Percentiles rank a stretch among this genome's conserved stretches.
Evolutionary conservation across 2,888 invertebrate genomes (phyloP).

Genomic region (Lasius platythorax): DNA sequence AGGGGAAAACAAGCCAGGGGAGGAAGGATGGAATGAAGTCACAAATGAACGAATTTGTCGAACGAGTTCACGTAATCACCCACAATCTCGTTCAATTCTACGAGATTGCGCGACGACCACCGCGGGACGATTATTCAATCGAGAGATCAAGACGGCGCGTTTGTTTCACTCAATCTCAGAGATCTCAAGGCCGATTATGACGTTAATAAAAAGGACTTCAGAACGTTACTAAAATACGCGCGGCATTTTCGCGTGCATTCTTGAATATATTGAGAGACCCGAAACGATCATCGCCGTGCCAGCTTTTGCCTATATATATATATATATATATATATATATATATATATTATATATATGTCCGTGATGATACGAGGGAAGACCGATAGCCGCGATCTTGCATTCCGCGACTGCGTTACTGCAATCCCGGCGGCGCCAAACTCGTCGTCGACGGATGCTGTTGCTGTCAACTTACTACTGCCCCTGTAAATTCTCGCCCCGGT

Average conservation of each 20-base stretch:
- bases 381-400: slow-evolving; percentile 64
- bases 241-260: not conserved
- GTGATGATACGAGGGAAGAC: slow-evolving; percentile 52
- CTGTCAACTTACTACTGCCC: slow-evolving; percentile 50
- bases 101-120: slow-evolving; percentile 31
- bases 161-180: slow-evolving; percentile 16
- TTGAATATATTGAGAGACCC: not conserved
- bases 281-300: not conserved
- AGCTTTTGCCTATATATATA: not conserved
- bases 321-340: too few relatives aligned
- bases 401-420: slow-evolving; percentile 71
- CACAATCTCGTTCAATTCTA: slow-evolving; percentile 52
- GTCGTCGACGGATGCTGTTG: slow-evolving; percentile 56
- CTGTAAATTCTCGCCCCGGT: slow-evolving; percentile 58
- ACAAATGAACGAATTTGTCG: not conserved
- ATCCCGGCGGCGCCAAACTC: slow-evolving; percentile 68
- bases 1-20: slow-evolving; percentile 2
- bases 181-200: not conserved
- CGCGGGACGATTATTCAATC: slow-evolving; percentile 36
- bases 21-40: not conserved
- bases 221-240: not conserved
- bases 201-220: slow-evolving; percentile 12
- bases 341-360: not conserved
- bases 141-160: not conserved
- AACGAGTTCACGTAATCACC: slow-evolving; percentile 50